Conservation (phyloP, 1,140 invertebrate species). For the Frieseomelitta varia region DNA sequence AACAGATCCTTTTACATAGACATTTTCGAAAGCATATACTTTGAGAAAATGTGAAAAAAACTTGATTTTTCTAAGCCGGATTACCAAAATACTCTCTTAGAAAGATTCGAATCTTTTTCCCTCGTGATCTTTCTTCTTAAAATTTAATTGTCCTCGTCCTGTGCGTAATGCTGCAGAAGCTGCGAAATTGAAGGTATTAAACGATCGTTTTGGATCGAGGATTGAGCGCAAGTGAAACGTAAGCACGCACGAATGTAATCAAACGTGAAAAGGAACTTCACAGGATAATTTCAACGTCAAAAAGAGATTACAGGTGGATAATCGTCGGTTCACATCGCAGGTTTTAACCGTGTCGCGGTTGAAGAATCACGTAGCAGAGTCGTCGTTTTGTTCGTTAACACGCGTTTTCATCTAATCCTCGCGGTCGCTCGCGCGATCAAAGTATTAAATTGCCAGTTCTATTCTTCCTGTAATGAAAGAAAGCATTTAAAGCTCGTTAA, state of each 20-base stretch:
- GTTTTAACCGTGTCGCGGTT: background rate
- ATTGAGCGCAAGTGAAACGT: background rate
- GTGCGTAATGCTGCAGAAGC: background rate
- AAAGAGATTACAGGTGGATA: background rate
- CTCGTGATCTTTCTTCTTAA: too few species aligned
- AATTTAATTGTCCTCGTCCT: too few species aligned
- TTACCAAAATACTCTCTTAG: too few species aligned
- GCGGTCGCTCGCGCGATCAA: background rate
- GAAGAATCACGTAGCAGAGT: background rate
- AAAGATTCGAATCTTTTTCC: background rate
- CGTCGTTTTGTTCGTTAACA: background rate
- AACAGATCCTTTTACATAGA: too few species aligned
- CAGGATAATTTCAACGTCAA: background rate
- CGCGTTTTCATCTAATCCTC: background rate
- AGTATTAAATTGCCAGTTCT: background rate
- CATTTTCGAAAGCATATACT: too few species aligned
- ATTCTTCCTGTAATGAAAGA: slow-evolving; percentile 12
- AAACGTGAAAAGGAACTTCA: background rate
- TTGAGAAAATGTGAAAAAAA: too few species aligned
- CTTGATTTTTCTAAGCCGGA: too few species aligned
- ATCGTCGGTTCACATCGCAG: background rate
- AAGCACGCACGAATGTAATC: background rate
- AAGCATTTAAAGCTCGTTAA: slow-evolving; percentile 10
- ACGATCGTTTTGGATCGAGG: background rate
- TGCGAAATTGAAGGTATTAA: background rate